Evolutionary conservation across 2,113 vertebrate genomes (phyloP), one percentile per base, ranked within the genome.

Genomic region (Rhea pennata): DNA sequence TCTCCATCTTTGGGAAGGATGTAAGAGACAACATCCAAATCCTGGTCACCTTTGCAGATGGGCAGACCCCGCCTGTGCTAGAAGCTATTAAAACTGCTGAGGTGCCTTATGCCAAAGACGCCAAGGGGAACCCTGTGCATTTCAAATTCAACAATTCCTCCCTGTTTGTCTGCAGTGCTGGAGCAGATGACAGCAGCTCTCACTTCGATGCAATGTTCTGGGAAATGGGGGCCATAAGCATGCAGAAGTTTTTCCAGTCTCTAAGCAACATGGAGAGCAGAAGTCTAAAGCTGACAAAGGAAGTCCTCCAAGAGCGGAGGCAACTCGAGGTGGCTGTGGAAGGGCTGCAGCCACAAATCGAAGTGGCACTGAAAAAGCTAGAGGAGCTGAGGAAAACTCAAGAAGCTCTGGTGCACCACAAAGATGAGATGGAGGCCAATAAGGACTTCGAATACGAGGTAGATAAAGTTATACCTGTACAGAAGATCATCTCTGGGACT

Each of bases 1-100:
- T 94, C 58, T 92, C 87, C 19, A 84, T 91, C 27, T 96, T 96
- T 85, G 90, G 85, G n/a, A 93, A 93, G 58, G 84, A 93, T 19
- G 91, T 93, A 42, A 69, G 67, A 53, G 51, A 90, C 22, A 96
- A 93, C 46, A 90, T 96, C 21, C 44, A 44, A 16, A 23, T 92
- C 29, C 66, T 95, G 69, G 51, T 90, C 58, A 95, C 88, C 10
- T 96, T 95, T 36, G 58, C 91, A 23, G 95, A 96, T 79, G 75
- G 53, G 19, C 59, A 95, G 54, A 22, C 10, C 2, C 84, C 93
- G 9, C 80, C 75, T 26, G 84, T 92, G 65, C 61, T 92, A 15
- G 51, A 86, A 39, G 92, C 93, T 20, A 87, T 96, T 9, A 88
- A 76, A 8, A 39, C 11, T 12, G 65, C 90, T 59, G 40, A 91